phyloP scores from a whole-genome alignment of 2,113 vertebrate genomes.

The Datnioides undecimradiatus region DNA sequence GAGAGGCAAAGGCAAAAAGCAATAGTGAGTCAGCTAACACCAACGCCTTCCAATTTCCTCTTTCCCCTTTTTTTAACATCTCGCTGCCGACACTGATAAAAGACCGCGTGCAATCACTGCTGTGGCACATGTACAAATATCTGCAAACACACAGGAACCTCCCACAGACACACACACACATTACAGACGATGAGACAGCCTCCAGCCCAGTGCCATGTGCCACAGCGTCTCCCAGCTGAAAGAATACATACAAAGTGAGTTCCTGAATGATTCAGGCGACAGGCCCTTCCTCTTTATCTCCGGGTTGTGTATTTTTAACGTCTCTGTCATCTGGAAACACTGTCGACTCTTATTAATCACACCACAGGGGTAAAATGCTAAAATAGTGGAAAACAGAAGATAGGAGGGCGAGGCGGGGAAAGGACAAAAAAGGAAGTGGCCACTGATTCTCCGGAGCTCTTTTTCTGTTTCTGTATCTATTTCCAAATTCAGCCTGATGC shows the following conservation, averaged over 20 bases:
- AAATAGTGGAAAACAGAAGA: slow-evolving; percentile 68
- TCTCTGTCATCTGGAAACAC: slow-evolving; percentile 71
- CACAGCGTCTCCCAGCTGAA: slow-evolving; percentile 55
- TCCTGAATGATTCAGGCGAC: slow-evolving; percentile 82
- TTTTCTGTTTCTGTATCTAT: slow-evolving; percentile 53
- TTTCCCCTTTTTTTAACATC: slow-evolving; percentile 7
- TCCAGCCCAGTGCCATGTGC: slow-evolving; percentile 55
- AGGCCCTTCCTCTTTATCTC: slow-evolving; percentile 78
- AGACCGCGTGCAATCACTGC: slow-evolving; percentile 57
- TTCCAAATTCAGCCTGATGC: slow-evolving; percentile 57
- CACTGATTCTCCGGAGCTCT: slow-evolving; percentile 39
- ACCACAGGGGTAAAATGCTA: slow-evolving; percentile 63
- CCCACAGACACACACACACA: slow-evolving; percentile 45
- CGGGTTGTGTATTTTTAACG: slow-evolving; percentile 80
- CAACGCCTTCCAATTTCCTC: slow-evolving; percentile 12
- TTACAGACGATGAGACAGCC: slow-evolving; percentile 64
- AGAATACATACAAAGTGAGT: slow-evolving; percentile 74
- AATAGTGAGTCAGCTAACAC: slow-evolving; percentile 88
- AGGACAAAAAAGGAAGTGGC: slow-evolving; percentile 38
- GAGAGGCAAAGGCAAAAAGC: slow-evolving; percentile 94
- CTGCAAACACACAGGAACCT: slow-evolving; percentile 44
- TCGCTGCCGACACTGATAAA: slow-evolving; percentile 46
- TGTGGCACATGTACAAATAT: slow-evolving; percentile 36
- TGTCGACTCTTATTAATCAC: slow-evolving; percentile 81
- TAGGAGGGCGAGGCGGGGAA: slow-evolving; percentile 34